Base-by-base conservation (phyloP, 2,888 invertebrate genomes). In the Plusia festucae region DNA sequence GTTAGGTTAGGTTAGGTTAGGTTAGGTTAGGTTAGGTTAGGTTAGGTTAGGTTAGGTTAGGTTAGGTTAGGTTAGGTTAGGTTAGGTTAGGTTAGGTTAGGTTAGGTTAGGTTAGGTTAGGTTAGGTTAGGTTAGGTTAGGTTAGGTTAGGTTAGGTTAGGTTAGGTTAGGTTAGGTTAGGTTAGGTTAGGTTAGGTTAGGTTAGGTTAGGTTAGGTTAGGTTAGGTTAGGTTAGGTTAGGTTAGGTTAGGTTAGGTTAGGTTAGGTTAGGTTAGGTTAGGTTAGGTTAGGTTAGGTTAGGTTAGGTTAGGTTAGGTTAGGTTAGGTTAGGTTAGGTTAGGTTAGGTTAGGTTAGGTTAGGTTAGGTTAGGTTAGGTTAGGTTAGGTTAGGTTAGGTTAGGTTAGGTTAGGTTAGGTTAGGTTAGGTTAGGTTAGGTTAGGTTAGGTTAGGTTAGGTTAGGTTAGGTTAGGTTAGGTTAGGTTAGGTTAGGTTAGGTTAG, bases 191-290 rank as follows among this genome's bases (percentile, higher is more conserved):
- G 61, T 61, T 61, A 61, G 61, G 61, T 61, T 61, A 60, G 60
- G 60, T 53, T 60, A 60, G 60, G 53, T 60, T 60, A 53, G 53
- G 53, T 53, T 60, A 53, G 53, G 53, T 63, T 63, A 57, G 57
- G 54, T 61, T 60, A 49, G 53, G 60, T 56, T 34, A 58, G 56
- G 54, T 61, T 61, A 54, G 54, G 54, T 61, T 61, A 54, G 54
- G 54, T 54, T 61, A 54, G 60, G 54, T 60, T 60, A 54, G 54
- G 60, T 54, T 60, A 54, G 60, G 60, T 61, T 65, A 59, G 64
- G 64, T 64, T 64, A 64, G 64, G 64, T 64, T 64, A 64, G 64
- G 62, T 64, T 64, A 64, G 64, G 64, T 64, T 64, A 64, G 64
- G 62, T 58, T 64, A 58, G 58, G 64, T 58, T 64, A 64, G 64